Base-by-base conservation (phyloP, 37 sponge, comb jelly and placozoan genomes). In the Mnemiopsis leidyi region DNA sequence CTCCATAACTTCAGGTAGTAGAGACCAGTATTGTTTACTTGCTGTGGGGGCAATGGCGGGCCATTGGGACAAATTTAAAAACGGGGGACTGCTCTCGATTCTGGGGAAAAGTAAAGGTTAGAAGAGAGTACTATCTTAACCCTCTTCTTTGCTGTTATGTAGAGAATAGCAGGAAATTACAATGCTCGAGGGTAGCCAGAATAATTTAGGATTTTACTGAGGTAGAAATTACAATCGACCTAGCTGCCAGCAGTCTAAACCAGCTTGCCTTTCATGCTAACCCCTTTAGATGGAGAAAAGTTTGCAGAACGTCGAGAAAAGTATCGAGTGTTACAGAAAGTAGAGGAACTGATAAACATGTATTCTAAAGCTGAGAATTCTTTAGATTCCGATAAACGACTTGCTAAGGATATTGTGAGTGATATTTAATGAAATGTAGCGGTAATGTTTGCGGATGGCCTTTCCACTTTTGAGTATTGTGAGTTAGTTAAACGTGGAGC, bases 41-140 rank as follows among this genome's bases (percentile, higher is more conserved):
- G 21, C 37, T 79, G 82, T 79, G 20, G 82, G 82, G 82, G 82
- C 82, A 7, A 2, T 16, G 34, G 2, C 36, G 3, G 82, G 30
- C 0, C 82, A 79, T 33, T 79, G 82, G 82, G 82, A 79, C 82
- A 79, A 79, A 23, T 79, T 79, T 21, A 79, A 35, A 32, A 79
- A 79, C 37, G 82, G 82, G 30, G 82, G 82, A 13, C 36, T 79
- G 9, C n/a, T 69, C 9, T 69, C 73, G 1, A 5, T 69, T n/a
- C 73, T 69, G 28, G 73, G 73, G 2, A 21, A 69, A 69, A 69
- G 29, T 69, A 69, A 69, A 69, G 73, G 73, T 69, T 2, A 25
- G 73, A 18, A 48, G 13, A n/a, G n/a, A n/a, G n/a, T n/a, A n/a
- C n/a, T n/a, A n/a, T n/a, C n/a, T n/a, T n/a, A n/a, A n/a, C n/a